Percentiles rank a stretch among this genome's conserved stretches.
phyloP scores from a whole-genome alignment of 2,797 vertebrate species.

The Leuciscus waleckii region DNA sequence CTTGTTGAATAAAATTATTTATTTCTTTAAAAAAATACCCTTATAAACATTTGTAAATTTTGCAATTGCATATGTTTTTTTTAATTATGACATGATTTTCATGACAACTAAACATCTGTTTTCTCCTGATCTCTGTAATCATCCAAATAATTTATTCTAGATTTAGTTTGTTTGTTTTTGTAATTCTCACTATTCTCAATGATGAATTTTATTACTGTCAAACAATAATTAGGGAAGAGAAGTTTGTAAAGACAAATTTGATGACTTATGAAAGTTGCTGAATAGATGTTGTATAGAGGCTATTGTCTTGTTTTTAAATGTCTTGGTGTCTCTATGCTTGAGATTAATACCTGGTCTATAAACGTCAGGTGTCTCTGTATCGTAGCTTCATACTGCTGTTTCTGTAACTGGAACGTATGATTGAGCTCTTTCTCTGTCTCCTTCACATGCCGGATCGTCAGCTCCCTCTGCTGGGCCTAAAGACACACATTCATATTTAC shows the following conservation, averaged over 20 bases:
- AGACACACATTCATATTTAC: conserved; percentile 30
- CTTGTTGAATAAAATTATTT: too few relatives aligned
- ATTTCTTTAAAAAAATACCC: too few relatives aligned
- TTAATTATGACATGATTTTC: too few relatives aligned
- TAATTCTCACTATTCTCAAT: neutral
- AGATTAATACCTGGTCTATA: conserved; percentile 88
- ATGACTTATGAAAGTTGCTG: neutral
- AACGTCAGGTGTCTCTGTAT: conserved; percentile 92
- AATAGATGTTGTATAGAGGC: neutral
- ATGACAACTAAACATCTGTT: too few relatives aligned
- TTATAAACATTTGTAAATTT: too few relatives aligned
- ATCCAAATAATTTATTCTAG: too few relatives aligned
- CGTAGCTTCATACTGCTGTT: conserved; percentile 91
- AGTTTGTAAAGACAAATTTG: neutral
- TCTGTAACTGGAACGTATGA: conserved; percentile 86
- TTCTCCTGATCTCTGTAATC: too few relatives aligned
- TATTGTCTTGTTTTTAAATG: neutral
- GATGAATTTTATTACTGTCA: neutral
- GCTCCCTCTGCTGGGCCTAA: conserved; percentile 91
- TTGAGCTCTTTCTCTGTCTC: conserved; percentile 88
- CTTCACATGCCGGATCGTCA: conserved; percentile 82
- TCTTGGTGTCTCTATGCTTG: neutral
- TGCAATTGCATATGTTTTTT: too few relatives aligned
- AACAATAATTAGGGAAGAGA: neutral
- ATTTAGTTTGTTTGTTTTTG: neutral